These are phyloP conservation scores for Grallaria varia DNA, from an alignment of 2,113 vertebrate species.

Conservation along the genomic window DNA sequence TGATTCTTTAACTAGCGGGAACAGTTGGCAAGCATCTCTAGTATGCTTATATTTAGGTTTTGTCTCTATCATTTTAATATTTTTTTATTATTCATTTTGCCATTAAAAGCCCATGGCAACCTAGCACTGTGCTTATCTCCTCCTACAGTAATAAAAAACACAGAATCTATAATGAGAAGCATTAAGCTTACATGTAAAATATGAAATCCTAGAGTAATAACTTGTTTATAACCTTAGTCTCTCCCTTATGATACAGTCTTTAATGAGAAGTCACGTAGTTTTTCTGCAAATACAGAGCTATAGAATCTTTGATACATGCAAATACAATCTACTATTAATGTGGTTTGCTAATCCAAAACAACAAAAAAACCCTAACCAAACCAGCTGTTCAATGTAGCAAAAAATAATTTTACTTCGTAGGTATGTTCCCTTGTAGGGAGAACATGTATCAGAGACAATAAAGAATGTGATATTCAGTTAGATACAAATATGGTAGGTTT, in stretches of 20 bases:
- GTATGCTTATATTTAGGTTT: neutral
- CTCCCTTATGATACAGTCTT: constrained; percentile 24
- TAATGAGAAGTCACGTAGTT: neutral
- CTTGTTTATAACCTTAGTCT: constrained; percentile 50
- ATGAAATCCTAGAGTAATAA: constrained; percentile 48
- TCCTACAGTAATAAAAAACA: constrained; percentile 37
- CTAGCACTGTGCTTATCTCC: constrained; percentile 4
- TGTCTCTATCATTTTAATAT: constrained; percentile 2
- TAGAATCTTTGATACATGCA: neutral
- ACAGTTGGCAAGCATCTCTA: neutral
- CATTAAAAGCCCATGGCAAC: constrained; percentile 30
- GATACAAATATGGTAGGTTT: neutral
- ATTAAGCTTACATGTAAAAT: constrained; percentile 28
- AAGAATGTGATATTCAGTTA: neutral
- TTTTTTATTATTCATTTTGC: constrained; percentile 47
- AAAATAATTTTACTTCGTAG: neutral
- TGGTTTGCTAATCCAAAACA: neutral
- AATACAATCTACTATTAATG: neutral
- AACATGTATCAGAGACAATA: neutral
- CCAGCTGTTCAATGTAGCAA: neutral
- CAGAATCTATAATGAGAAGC: constrained; percentile 40
- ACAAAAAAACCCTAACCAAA: neutral
- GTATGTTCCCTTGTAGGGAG: neutral
- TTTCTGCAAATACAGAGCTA: neutral
- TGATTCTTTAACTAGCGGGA: constrained; percentile 4